Evolutionary conservation across 2,797 vertebrate species (phyloP).

Genomic region (Meriones psammophilus): DNA sequence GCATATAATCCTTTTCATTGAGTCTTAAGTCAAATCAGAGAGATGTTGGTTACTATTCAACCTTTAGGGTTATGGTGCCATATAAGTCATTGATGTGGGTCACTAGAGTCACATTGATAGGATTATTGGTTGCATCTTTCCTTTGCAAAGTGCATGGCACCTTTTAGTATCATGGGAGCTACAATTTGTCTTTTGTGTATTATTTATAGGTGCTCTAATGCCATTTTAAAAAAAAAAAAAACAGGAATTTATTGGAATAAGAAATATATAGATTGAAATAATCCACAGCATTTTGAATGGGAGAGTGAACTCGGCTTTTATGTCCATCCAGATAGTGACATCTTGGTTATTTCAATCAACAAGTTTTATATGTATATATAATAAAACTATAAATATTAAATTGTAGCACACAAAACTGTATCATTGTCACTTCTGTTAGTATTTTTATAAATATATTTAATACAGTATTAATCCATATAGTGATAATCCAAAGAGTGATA

Average conservation of each 20-base stretch:
- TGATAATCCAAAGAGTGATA: constrained; percentile 54
- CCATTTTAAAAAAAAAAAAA: constrained; percentile 35
- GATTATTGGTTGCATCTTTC: too few species aligned
- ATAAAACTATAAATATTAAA: constrained; percentile 88
- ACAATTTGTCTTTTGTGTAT: neutral
- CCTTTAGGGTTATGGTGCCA: neutral
- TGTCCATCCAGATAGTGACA: constrained; percentile 74
- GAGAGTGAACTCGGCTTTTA: constrained; percentile 66
- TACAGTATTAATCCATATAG: constrained; percentile 69
- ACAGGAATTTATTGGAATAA: neutral
- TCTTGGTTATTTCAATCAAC: constrained; percentile 82
- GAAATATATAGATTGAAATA: constrained; percentile 65
- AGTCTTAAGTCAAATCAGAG: neutral
- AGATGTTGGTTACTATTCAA: neutral
- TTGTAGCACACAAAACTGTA: constrained; percentile 80
- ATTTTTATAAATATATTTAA: constrained; percentile 74
- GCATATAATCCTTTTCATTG: neutral
- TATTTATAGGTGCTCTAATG: constrained; percentile 56
- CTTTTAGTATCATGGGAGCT: neutral
- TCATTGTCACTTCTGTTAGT: constrained; percentile 82
- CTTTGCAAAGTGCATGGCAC: neutral
- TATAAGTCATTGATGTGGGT: neutral
- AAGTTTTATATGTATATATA: constrained; percentile 82
- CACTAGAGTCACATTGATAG: too few species aligned
- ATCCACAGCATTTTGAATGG: constrained; percentile 55